These are phyloP conservation scores for Gryllus bimaculatus DNA, from an alignment of 1,140 invertebrate species.

Conservation along the genomic window DNA sequence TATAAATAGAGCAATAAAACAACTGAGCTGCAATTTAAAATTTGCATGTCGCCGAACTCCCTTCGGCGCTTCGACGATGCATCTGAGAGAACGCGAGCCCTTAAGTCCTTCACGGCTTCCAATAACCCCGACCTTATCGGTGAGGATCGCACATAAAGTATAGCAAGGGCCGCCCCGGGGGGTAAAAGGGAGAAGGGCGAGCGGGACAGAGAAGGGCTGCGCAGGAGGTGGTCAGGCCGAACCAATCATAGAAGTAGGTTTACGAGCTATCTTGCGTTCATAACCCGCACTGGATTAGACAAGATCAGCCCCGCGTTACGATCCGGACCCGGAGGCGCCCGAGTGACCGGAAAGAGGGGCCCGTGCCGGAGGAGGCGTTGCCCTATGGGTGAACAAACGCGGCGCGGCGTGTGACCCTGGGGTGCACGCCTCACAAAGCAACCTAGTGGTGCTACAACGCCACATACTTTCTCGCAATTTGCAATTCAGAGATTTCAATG, in stretches of 20 bases:
- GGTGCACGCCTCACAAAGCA: not conserved
- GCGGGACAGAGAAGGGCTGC: too few relatives aligned
- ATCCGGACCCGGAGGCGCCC: not conserved
- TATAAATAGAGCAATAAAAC: not conserved
- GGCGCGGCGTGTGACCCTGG: too few relatives aligned
- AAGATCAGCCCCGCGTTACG: not conserved
- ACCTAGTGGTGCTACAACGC: not conserved
- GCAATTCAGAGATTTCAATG: too few relatives aligned
- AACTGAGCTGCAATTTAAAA: not conserved
- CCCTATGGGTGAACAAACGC: too few relatives aligned
- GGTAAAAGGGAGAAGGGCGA: not conserved
- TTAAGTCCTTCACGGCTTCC: not conserved
- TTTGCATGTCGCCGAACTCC: not conserved
- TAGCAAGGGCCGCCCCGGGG: not conserved
- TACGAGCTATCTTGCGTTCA: not conserved
- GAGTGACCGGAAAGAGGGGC: too few relatives aligned
- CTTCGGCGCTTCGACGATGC: too few relatives aligned
- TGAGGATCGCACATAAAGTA: not conserved
- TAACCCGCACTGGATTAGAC: not conserved
- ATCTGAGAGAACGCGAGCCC: not conserved
- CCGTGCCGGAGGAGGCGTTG: too few relatives aligned
- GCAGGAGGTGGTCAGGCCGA: not conserved
- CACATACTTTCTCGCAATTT: too few relatives aligned
- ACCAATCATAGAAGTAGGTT: slow-evolving; percentile 1
- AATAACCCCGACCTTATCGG: not conserved